phyloP scores from a whole-genome alignment of 2,113 vertebrate genomes.

The Gnathonemus longibarbis region DNA sequence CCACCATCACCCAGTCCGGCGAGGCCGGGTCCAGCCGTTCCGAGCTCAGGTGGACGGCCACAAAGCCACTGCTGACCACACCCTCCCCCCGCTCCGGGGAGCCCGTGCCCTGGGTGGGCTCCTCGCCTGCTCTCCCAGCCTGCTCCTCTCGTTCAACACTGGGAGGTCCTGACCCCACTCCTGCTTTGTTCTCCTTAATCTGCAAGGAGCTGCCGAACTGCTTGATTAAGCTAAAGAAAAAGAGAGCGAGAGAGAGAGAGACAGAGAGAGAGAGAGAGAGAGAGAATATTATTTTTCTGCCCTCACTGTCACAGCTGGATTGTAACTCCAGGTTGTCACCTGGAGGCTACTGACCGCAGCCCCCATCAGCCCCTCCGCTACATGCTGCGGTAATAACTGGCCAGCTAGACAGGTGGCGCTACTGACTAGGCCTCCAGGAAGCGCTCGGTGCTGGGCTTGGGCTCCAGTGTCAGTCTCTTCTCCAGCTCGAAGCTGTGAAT shows the following conservation, averaged over 20 bases:
- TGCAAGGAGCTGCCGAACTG: constrained; percentile 65
- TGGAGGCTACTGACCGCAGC: not conserved
- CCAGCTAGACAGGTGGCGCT: not conserved
- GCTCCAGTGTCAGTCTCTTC: constrained; percentile 81
- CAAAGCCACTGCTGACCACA: constrained; percentile 80
- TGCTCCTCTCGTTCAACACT: constrained; percentile 53
- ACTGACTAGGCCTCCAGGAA: constrained; percentile 88
- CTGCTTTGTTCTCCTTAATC: constrained; percentile 60
- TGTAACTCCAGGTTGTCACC: not conserved
- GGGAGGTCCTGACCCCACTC: constrained; percentile 51
- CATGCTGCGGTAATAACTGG: not conserved
- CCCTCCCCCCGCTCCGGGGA: constrained; percentile 75
- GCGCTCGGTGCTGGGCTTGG: constrained; percentile 88
- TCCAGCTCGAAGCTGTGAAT: constrained; percentile 94
- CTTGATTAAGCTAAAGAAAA: constrained; percentile 73
- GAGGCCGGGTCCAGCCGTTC: constrained; percentile 85
- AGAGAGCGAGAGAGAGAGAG: too few species aligned
- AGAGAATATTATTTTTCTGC: not conserved
- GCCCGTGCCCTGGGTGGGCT: constrained; percentile 65
- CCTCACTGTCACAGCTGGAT: not conserved
- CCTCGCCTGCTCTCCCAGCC: constrained; percentile 70
- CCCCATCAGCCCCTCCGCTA: not conserved
- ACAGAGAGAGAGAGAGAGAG: not conserved
- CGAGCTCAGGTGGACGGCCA: constrained; percentile 85
- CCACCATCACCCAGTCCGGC: constrained; percentile 95